Evolutionary conservation across 1,140 invertebrate genomes (phyloP), one percentile per base, ranked within the genome.

Genomic region (Gonioctena quinquepunctata): DNA sequence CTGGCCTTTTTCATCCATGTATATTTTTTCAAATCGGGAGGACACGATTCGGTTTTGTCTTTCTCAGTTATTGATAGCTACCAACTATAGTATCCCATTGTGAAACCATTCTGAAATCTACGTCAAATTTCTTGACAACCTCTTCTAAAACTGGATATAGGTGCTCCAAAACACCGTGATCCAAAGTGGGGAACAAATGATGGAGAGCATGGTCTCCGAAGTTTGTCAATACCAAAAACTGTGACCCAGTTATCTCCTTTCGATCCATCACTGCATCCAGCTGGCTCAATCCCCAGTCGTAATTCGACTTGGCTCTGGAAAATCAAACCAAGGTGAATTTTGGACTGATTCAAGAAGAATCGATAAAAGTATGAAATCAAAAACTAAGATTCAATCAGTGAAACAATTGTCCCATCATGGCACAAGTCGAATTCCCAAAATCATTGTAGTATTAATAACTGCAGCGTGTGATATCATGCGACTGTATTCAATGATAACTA

Each of bases 191-290:
- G 72, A 95, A 89, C 1, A 96, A 83, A 84, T 95, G 94, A 79
- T 96, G 94, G 0, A 95, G 82, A 0, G 85, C 84, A 80, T 96
- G 94, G 33, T 91, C 89, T 6, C 93, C 94, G 72, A 93, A 95
- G 70, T 89, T 87, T 0, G 89, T 90, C 23, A 94, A 74, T 0
- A 88, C 87, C 27, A 92, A 81, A 73, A 93, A 90, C 23, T 89
- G 82, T n/a, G 85, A 90, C 1, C 88, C 86, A 21, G 89, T 90
- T n/a, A 94, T 85, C 50, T 93, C 89, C 2, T 85, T 83, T 64
- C 92, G 87, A 74, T 93, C 93, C 70, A 90, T 87, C 0, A 92
- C 89, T 0, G 93, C 88, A 81, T 94, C 91, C 56, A 95, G 72
- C 84, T 94, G 90, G 73, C 90, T 86, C 18, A 94, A 81, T 3